Base-by-base conservation (phyloP, 2,113 vertebrate genomes). In the Meleagris gallopavo region DNA sequence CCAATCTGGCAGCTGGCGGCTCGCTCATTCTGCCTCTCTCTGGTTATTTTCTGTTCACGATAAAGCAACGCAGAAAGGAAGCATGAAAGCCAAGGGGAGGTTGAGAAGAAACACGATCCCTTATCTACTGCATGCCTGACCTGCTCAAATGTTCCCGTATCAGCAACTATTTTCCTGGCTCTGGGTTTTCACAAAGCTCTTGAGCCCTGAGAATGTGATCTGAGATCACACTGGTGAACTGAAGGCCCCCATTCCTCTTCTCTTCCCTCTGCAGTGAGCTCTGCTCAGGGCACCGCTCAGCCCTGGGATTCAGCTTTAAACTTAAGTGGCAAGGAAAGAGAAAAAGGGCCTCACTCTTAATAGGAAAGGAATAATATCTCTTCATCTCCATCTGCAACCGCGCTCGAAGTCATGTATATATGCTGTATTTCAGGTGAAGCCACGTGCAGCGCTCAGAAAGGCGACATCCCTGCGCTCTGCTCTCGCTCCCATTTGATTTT, bases 1-100 rank as follows among this genome's bases (percentile, higher is more conserved):
- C 82, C 75, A 95, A 97, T 96, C 96, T 90, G 58, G 0, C 20
- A 71, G 50, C 38, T 96, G 95, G 93, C 96, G 95, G 79, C 89
- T 88, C 87, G 86, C 64, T 76, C 50, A 21, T 36, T 89, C 93
- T 83, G 85, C 71, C 84, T 92, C 34, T 71, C 90, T 89, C 84
- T 79, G 30, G 83, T 93, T 95, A 93, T 95, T 96, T 95, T 94
- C 89, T 96, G 83, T 93, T 95, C 91, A 1, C 43, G 93, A 95
- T 91, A 91, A 95, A 97, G 87, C 93, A 95, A 94, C 80, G 83
- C 93, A 93, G 88, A 95, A 71, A 96, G 93, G 91, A 94, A 97
- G 91, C 95, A 77, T 3, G 7, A 86, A 81, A 94, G 89, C 96
- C 93, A 95, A 93, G 93, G 75, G 89, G 91, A 86, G 89, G 88